phyloP scores from a whole-genome alignment of 2,113 vertebrate genomes.

The Salvator merianae region DNA sequence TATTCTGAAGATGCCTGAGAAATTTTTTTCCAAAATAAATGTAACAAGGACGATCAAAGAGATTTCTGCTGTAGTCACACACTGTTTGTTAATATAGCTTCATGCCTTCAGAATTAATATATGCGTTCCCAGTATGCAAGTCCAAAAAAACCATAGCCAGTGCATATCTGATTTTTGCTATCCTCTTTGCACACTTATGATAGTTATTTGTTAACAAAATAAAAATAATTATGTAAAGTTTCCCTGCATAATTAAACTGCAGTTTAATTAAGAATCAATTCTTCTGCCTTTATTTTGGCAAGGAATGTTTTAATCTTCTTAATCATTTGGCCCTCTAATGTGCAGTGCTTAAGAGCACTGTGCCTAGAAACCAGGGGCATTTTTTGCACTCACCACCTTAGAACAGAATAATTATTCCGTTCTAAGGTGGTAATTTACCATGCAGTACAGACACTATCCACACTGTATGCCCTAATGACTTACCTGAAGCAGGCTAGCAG shows the following conservation, averaged over 20 bases:
- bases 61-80: background rate
- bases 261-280: background rate
- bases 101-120: background rate
- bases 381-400: too few relatives aligned
- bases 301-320: background rate
- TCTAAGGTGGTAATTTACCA: too few relatives aligned
- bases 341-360: too few relatives aligned
- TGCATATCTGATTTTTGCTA: background rate
- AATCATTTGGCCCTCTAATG: too few relatives aligned
- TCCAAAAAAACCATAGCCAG: background rate
- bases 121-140: background rate
- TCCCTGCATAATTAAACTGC: background rate
- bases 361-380: too few relatives aligned
- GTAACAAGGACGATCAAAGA: background rate
- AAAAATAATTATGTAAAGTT: background rate
- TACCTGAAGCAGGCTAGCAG: too few relatives aligned
- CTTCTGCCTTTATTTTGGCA: background rate
- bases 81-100: background rate
- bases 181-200: background rate
- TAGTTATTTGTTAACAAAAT: background rate
- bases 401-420: too few relatives aligned
- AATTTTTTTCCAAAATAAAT: background rate
- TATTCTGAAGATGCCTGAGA: background rate
- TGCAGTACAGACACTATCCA: too few relatives aligned
- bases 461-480: too few relatives aligned